Evolutionary conservation across 2,888 invertebrate species (phyloP).

Genomic region (Synanthedon vespiformis): DNA sequence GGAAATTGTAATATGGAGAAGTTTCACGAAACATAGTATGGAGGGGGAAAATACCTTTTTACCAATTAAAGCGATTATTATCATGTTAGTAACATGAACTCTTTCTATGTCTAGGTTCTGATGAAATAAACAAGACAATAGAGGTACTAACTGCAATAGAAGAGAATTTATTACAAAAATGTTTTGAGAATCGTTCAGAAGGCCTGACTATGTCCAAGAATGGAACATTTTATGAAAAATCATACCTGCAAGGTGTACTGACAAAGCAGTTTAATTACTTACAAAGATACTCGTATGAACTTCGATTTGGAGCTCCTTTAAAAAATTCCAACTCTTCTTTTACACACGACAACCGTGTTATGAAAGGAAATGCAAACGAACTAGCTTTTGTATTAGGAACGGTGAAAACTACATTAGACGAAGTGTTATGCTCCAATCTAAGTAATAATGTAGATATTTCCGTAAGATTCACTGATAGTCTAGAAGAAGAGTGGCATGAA

Average conservation of each 20-base stretch:
- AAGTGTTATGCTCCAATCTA: constrained; percentile 23
- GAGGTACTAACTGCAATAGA: background rate
- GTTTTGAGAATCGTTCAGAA: background rate
- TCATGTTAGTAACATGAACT: no score
- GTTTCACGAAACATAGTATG: no score
- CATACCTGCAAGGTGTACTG: constrained; percentile 20
- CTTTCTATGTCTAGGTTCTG: no score
- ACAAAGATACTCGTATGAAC: constrained; percentile 12
- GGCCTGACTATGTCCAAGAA: background rate
- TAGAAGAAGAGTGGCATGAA: constrained; percentile 9
- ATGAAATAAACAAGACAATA: background rate
- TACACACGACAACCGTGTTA: background rate
- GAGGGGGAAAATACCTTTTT: no score
- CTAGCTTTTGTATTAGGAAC: constrained; percentile 26
- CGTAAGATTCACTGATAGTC: constrained; percentile 1
- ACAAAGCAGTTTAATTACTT: constrained; percentile 27
- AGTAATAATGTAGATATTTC: constrained; percentile 4
- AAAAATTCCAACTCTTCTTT: background rate
- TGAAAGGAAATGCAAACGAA: constrained; percentile 21
- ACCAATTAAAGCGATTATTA: no score
- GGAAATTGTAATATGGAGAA: no score
- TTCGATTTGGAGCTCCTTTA: background rate
- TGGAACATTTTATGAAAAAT: background rate
- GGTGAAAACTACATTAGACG: constrained; percentile 24
- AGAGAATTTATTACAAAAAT: background rate